These are phyloP conservation scores for Drosophila navojoa DNA, from an alignment of 1,140 invertebrate genomes.

Conservation along the genomic window DNA sequence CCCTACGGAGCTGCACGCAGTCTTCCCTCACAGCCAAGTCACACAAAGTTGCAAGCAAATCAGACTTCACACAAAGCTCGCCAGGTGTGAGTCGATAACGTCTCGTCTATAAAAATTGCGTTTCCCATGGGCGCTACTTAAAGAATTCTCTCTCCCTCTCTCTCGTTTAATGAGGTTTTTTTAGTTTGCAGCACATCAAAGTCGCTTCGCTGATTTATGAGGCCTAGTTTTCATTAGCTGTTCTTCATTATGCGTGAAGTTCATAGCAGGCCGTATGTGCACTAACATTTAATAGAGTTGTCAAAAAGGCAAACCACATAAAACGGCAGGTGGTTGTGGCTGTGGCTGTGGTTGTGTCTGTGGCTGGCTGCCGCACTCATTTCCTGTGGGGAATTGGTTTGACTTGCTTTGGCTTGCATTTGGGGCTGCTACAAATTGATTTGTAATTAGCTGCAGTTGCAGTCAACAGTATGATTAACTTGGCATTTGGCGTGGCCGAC, in stretches of 20 bases:
- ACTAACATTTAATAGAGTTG: slow-evolving; percentile 57
- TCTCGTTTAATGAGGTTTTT: slow-evolving; percentile 28
- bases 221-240: slow-evolving; percentile 25
- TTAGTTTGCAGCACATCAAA: slow-evolving; percentile 38
- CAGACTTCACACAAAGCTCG: too few species aligned
- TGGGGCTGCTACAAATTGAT: slow-evolving; percentile 73
- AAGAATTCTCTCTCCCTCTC: not conserved
- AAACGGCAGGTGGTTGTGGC: slow-evolving; percentile 58
- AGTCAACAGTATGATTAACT: slow-evolving; percentile 76
- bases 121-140: slow-evolving; percentile 1
- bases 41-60: too few species aligned
- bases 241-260: slow-evolving; percentile 40
- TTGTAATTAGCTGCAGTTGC: slow-evolving; percentile 81
- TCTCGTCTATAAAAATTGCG: slow-evolving; percentile 14
- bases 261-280: not conserved
- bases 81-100: not conserved
- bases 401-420: slow-evolving; percentile 41
- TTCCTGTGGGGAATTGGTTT: slow-evolving; percentile 60
- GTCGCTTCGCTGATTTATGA: slow-evolving; percentile 58
- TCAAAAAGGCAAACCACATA: slow-evolving; percentile 27
- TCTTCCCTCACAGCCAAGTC: too few species aligned
- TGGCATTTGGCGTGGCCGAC: slow-evolving; percentile 46
- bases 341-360: too few species aligned
- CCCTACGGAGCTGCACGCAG: too few species aligned
- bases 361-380: slow-evolving; percentile 13